A percentile compares a stretch with the other conserved stretches of the same genome.
Evolutionary conservation across 2,797 vertebrate species (phyloP).

Genomic region (Gambelia wislizenii): DNA sequence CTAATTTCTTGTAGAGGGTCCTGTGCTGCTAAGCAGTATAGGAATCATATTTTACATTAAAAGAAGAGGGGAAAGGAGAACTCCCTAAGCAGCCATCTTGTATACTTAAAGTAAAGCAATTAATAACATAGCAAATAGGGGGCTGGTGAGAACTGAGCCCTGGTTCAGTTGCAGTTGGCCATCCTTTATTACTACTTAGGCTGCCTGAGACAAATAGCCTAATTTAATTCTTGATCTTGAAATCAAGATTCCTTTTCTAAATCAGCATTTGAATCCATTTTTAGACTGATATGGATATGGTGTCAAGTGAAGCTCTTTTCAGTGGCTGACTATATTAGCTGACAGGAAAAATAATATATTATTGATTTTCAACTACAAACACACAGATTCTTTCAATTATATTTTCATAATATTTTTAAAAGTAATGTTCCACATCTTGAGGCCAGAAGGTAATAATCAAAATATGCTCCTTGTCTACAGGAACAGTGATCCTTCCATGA

Average conservation of each 20-base stretch:
- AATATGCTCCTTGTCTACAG: background rate
- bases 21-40: no score
- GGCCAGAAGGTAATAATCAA: background rate
- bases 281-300: background rate
- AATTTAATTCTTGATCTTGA: background rate
- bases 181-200: background rate
- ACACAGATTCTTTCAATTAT: background rate
- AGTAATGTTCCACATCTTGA: background rate
- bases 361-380: background rate
- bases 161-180: no score
- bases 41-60: no score
- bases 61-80: no score
- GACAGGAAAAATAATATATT: background rate
- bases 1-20: no score
- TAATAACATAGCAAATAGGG: no score
- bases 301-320: background rate
- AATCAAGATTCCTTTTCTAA: background rate
- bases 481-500: background rate
- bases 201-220: background rate
- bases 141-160: no score
- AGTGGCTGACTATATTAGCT: background rate
- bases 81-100: no score
- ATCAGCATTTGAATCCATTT: background rate
- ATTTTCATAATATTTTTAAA: background rate
- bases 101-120: no score